Evolutionary conservation across 2,797 vertebrate species (phyloP), one percentile per base, ranked within the genome.

Genomic region (Helarctos malayanus): DNA sequence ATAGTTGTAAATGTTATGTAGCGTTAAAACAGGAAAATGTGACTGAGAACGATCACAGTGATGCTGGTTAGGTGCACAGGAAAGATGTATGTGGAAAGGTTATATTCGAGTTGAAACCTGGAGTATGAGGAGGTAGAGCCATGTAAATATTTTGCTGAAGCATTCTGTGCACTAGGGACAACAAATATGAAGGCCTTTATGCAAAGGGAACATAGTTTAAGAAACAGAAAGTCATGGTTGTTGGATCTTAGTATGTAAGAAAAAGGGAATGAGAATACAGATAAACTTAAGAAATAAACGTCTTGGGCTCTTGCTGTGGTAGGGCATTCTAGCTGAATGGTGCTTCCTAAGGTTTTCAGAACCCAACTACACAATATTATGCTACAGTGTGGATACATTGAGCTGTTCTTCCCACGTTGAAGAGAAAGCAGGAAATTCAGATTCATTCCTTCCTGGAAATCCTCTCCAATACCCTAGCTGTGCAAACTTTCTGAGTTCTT

Each of bases 341-440:
- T 18, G 1, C n/a, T 65, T 41, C 12, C 57, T 81, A n/a, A 61
- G 54, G 25, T 84, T 75, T 69, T 45, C 41, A 81, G 63, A 90
- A 2, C 15, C n/a, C 6, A 65, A 12, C 7, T 41, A 54, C 3
- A n/a, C 41, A 80, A 35, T 32, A 49, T n/a, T 7, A 29, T 12
- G 16, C 25, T 56, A 14, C 25, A 52, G 15, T 49, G 19, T 21
- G 13, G 38, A n/a, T 38, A 89, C 10, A 12, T 3, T 29, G 9
- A 57, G 29, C 65, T 68, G 35, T n/a, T 68, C 65, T 68, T 68
- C n/a, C 65, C 12, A 84, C 56, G 41, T 88, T 84, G 69, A 73
- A 71, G 27, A 73, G 52, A 68, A 94, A 41, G 29, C 78, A 71
- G 14, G 38, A 92, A 83, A 82, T 52, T 92, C 32, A 84, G 38